Evolutionary conservation across 2,888 invertebrate genomes (phyloP).

Genomic region (Drosophila eohydei): DNA sequence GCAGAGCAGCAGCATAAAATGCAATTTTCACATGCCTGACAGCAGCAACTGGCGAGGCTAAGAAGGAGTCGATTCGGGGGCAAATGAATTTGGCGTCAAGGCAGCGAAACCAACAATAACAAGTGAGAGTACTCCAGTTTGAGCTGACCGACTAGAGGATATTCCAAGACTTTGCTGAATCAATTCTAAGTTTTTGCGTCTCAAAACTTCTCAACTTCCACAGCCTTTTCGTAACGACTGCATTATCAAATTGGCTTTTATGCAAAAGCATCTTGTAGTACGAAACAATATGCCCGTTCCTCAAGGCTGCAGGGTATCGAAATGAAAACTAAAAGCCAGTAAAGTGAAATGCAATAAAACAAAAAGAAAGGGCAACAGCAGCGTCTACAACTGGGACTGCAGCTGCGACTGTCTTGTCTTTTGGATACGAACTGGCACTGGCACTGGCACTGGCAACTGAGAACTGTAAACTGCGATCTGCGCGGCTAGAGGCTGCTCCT

Average conservation of each 20-base stretch:
- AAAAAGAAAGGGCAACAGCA: slow-evolving; percentile 45
- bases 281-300: not conserved
- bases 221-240: no score
- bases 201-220: not conserved
- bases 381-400: slow-evolving; percentile 46
- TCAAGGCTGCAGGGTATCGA: not conserved
- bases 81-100: slow-evolving; percentile 67
- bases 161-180: not conserved
- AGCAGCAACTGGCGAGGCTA: slow-evolving; percentile 39
- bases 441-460: slow-evolving; percentile 1
- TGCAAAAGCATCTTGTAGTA: not conserved
- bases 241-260: no score
- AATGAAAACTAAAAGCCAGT: slow-evolving; percentile 59
- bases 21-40: slow-evolving; percentile 71
- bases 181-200: not conserved
- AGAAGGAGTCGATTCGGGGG: slow-evolving; percentile 15
- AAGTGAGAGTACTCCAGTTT: not conserved
- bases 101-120: slow-evolving; percentile 24
- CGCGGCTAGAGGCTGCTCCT: slow-evolving; percentile 6
- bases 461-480: slow-evolving; percentile 33
- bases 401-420: slow-evolving; percentile 68
- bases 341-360: slow-evolving; percentile 78
- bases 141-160: not conserved
- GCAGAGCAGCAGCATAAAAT: slow-evolving; percentile 62
- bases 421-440: slow-evolving; percentile 34